These are phyloP conservation scores for Timema podura DNA, from an alignment of 2,888 invertebrate genomes.

Conservation along the genomic window DNA sequence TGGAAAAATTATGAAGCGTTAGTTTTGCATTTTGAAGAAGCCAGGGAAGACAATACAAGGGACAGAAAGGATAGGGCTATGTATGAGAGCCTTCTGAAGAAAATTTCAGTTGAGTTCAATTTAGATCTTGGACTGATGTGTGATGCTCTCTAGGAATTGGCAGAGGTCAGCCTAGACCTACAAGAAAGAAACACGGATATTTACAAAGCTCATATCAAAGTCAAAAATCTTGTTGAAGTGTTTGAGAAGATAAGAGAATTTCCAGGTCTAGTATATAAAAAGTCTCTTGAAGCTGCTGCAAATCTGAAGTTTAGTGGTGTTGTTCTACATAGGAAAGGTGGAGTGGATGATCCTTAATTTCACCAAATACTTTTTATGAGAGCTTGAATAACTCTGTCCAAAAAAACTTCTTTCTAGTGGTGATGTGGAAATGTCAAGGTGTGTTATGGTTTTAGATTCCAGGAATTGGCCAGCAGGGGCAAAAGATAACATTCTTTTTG, in stretches of 20 bases:
- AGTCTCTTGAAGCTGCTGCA: background rate
- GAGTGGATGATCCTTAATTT: too few species aligned
- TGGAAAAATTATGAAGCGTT: background rate
- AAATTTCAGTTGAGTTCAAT: too few species aligned
- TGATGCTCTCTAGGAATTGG: background rate
- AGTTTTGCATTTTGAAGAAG: conserved; percentile 5
- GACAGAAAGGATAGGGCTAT: too few species aligned
- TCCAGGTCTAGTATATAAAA: background rate
- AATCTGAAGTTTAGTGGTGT: too few species aligned
- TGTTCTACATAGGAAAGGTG: too few species aligned
- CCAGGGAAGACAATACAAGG: background rate
- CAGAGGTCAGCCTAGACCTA: background rate
- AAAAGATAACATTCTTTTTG: conserved; percentile 4
- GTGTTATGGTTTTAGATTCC: too few species aligned
- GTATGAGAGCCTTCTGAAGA: too few species aligned
- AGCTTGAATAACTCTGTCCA: too few species aligned
- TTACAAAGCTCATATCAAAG: background rate
- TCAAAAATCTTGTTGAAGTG: conserved; percentile 11
- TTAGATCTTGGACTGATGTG: too few species aligned
- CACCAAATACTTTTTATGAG: too few species aligned
- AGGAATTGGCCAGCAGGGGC: background rate
- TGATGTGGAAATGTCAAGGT: too few species aligned
- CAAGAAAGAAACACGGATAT: background rate
- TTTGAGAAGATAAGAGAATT: background rate
- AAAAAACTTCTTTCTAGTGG: too few species aligned